Base-by-base conservation (phyloP, 2,888 invertebrate species). In the Polydrusus tereticollis region DNA sequence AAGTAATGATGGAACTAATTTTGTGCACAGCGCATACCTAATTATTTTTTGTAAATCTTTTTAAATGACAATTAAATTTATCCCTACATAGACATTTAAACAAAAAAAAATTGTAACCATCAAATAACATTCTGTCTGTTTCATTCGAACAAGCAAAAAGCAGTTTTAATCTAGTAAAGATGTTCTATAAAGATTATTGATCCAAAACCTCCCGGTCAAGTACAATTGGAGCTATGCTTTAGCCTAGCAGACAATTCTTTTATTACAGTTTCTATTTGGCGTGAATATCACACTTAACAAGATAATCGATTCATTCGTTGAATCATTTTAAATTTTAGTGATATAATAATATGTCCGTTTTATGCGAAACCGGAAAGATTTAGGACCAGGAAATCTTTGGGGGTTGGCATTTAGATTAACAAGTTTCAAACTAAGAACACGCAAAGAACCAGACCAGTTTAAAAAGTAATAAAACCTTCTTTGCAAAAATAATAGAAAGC, bases 121-220 rank as follows among this genome's bases (percentile, higher is more conserved):
- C 26, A 38, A 38, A 20, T 45, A 26, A 50, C 50, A 50, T 29
- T 52, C 8, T 52, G n/a, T 29, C 52, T n/a, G n/a, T 12, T 23
- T 23, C 23, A 50, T 50, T 50, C 23, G 29, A 29, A 29, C 26
- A 52, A 23, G 29, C 14, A 29, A 29, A 29, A 29, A 52, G 29
- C 5, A 29, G 29, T 29, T 52, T 52, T 52, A 52, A 52, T 52
- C 52, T 14, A 29, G 26, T 26, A 26, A 50, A 50, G 29, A 52
- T 52, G 52, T 26, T 52, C 52, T 52, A 52, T 29, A 52, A 52
- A 29, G 52, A 52, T 29, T 52, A 52, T 52, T 52, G 52, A 52
- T 52, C 52, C 26, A 29, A 21, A 2, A 29, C 14, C 21, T 50
- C 23, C 23, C 29, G 52, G 29, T 29, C 52, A 52, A 52, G 26